A percentile compares a stretch with the other conserved stretches of the same genome.
Conservation (phyloP, 92 coral and sea anemone genomes). For the Porites rus region DNA sequence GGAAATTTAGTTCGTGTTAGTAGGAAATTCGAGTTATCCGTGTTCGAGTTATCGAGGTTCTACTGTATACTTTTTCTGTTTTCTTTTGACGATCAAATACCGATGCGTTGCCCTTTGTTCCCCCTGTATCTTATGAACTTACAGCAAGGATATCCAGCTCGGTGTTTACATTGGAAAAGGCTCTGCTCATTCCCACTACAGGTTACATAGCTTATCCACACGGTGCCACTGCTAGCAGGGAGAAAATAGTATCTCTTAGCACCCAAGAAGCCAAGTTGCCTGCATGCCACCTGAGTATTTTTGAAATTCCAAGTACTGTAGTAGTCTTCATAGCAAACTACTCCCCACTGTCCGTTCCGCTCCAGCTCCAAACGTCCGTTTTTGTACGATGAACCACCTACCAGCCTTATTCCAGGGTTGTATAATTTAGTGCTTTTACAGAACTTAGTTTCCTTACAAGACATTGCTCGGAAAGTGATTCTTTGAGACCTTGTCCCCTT, state of each 20-base stretch:
- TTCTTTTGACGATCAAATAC: too few species aligned
- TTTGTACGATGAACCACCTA: conserved; percentile 59
- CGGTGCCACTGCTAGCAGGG: conserved; percentile 47
- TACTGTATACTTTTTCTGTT: too few species aligned
- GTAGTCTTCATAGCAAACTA: conserved; percentile 51
- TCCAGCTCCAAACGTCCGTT: conserved; percentile 76
- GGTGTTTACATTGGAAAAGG: conserved; percentile 57
- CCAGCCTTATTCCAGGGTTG: conserved; percentile 69
- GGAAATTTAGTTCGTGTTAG: too few species aligned
- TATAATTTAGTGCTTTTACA: conserved; percentile 32
- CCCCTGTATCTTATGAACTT: neutral
- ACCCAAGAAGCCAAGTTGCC: conserved; percentile 76
- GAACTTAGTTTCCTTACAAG: conserved; percentile 36
- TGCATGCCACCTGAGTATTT: conserved; percentile 70
- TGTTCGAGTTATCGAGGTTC: too few species aligned
- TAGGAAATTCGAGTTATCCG: too few species aligned
- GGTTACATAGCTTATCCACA: conserved; percentile 52
- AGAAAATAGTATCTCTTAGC: conserved; percentile 48
- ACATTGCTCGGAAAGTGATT: conserved; percentile 50
- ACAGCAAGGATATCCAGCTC: neutral
- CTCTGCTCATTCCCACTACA: conserved; percentile 68
- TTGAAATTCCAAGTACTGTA: conserved; percentile 36
- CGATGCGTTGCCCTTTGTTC: too few species aligned
- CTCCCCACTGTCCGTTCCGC: conserved; percentile 77
- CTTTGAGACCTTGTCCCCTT: conserved; percentile 49